A percentile compares a stretch with the other conserved stretches of the same genome.
Conservation (phyloP, 2,113 vertebrate genomes). For the Cryptotis parvus region DNA sequence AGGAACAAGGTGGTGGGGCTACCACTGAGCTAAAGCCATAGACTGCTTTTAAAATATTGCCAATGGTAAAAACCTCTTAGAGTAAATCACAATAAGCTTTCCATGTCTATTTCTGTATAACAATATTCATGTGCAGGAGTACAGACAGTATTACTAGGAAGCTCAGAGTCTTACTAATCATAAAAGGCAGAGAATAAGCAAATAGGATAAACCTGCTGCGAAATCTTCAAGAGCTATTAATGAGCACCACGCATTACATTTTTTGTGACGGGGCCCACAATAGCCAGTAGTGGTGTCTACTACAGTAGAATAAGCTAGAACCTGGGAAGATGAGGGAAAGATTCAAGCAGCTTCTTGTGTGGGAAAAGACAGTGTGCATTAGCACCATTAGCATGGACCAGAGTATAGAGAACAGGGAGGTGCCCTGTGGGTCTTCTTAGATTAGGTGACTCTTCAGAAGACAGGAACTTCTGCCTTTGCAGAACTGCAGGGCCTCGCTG, state of each 20-base stretch:
- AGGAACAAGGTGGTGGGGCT: too few relatives aligned
- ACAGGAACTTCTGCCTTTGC: background rate
- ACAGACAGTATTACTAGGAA: background rate
- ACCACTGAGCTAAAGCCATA: too few relatives aligned
- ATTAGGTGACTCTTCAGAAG: background rate
- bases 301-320: background rate
- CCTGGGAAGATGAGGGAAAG: background rate
- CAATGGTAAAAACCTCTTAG: background rate
- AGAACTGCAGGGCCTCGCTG: background rate
- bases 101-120: background rate
- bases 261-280: background rate
- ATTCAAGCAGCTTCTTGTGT: background rate
- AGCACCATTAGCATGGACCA: background rate
- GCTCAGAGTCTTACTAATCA: background rate
- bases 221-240: background rate
- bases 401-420: background rate
- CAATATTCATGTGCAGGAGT: background rate
- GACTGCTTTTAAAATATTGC: conserved; percentile 12
- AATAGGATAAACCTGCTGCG: background rate
- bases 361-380: background rate
- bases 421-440: background rate
- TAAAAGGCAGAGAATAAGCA: background rate
- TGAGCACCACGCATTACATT: background rate
- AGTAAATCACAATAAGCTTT: background rate
- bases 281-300: background rate